Base-by-base conservation (phyloP, 2,888 invertebrate species). In the Lissonota sp. region DNA sequence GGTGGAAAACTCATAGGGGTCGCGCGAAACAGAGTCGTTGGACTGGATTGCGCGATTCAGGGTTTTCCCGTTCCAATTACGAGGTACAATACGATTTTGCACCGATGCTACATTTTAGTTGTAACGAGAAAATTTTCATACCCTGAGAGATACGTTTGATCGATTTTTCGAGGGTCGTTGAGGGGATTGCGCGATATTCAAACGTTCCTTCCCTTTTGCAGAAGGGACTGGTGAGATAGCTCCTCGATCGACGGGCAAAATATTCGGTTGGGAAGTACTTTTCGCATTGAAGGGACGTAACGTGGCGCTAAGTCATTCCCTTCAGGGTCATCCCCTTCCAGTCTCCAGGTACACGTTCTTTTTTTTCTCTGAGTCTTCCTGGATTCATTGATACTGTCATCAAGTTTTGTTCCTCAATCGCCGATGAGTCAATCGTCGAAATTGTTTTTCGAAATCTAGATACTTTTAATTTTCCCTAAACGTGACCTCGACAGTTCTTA, bases 271-370 rank as follows among this genome's bases (percentile, higher is more conserved):
- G 86, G 93, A 93, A 79, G 93, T 94, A 88, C 92, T 95, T 86
- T 90, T 93, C 86, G 92, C 86, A 57, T 79, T 83, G 62, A 82
- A 83, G 60, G 87, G 86, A 84, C 90, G 90, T 85, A 91, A 92
- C 84, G 90, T 93, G 84, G 93, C 95, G 79, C 94, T 95, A 86
- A 93, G 96, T 88, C 97, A 96, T 92, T 95, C 95, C 86, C 95
- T 95, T 88, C 96, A 97, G 94, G 95, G 95, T 79, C 96, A 94
- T 93, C 96, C 96, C 79, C 94, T 95, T 90, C 96, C 96, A 80
- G 92, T 93, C 74, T 96, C 95, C 94, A 96, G 96, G 96, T 96
- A 95, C 71, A 75, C 62, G 12, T 66, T 67, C 26, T 26, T 26
- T 26, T 2, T 26, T 26, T 26, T 26, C 26, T 64, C 10, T 37